Evolutionary conservation across 64 coral and sea anemone genomes (phyloP), one percentile per base, ranked within the genome.

Genomic region (Montipora foliosa): DNA sequence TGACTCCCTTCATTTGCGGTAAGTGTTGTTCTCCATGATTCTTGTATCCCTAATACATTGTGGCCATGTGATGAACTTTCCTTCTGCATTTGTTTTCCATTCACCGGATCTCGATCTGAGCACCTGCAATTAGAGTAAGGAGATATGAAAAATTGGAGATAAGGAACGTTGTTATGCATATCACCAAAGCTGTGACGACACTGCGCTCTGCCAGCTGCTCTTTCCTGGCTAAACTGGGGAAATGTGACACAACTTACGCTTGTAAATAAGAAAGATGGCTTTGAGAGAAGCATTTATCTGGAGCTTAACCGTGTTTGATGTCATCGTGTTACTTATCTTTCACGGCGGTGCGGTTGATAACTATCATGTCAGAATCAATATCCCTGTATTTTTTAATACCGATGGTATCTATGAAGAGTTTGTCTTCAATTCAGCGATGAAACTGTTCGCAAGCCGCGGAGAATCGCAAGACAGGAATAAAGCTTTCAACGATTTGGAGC

Each of bases 371-470:
- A 8, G 47, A 47, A 51, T 86, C 82, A 49, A 86, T 66, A 86
- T 86, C 16, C 62, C 64, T 70, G 82, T 86, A 47, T 86, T 86
- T 20, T 86, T 86, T 71, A 49, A 86, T 66, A 46, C 47, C 44
- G 82, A 86, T 71, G 82, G 67, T 50, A 71, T 86, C 47, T 86
- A 50, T 68, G 25, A 71, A 19, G 66, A 86, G 17, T 71, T 22
- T 49, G 82, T 86, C 16, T 86, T 86, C 66, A 86, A 71, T 44
- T 49, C 82, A 6, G 82, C 82, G 29, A 59, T 71, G 15, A 47
- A 50, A 67, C 19, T 86, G 16, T 86, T 71, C 25, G 4, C 16
- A 71, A 13, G 61, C 16, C 29, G 29, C 29, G 71, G 66, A 45
- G 47, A 50, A 9, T 4, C 46, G 16, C 8, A 49, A 24, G 5